Evolutionary conservation across 2,797 vertebrate genomes (phyloP), one percentile per base, ranked within the genome.

Genomic region (Poeciliopsis turneri): DNA sequence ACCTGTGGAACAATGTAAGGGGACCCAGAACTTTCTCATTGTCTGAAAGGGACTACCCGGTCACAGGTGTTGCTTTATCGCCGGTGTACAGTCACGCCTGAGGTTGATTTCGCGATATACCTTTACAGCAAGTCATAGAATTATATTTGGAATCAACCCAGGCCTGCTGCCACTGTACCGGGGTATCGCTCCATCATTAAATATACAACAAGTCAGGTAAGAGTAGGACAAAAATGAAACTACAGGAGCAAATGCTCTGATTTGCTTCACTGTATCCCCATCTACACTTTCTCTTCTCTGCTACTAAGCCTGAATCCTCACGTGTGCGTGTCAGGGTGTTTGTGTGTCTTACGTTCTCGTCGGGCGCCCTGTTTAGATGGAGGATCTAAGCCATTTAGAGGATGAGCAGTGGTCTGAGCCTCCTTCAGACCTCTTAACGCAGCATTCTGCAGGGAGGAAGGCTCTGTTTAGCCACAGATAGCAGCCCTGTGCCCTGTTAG

Each of bases 401-500:
- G 91, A 90, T 84, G 90, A 92, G 85, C 74, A 3, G 72, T 2
- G 66, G 84, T 61, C 84, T 90, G 82, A 84, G 86, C 88, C 80
- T 78, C 81, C 83, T 45, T 75, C 84, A 88, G 84, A 91, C 82
- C 75, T 82, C 79, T 86, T 8, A 76, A 79, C 79, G 41, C 84
- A 82, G 87, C 87, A 77, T 87, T 92, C 78, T 84, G 87, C 80
- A 46, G 82, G 84, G 85, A 74, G 51, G 59, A 71, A 84, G 86
- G 83, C 76, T 82, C 88, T 25, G 90, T 86, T 90, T 84, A 86
- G 89, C 88, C 84, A 83, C 89, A 89, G 87, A 91, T 88, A 92
- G 89, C 82, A 1, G 81, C 87, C 88, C 84, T 90, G 90, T 89
- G 87, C 82, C 85, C 91, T 85, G 91, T 90, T 91, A 89, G 88